phyloP scores from a whole-genome alignment of 2,888 invertebrate species.

The Argyresthia goedartella region DNA sequence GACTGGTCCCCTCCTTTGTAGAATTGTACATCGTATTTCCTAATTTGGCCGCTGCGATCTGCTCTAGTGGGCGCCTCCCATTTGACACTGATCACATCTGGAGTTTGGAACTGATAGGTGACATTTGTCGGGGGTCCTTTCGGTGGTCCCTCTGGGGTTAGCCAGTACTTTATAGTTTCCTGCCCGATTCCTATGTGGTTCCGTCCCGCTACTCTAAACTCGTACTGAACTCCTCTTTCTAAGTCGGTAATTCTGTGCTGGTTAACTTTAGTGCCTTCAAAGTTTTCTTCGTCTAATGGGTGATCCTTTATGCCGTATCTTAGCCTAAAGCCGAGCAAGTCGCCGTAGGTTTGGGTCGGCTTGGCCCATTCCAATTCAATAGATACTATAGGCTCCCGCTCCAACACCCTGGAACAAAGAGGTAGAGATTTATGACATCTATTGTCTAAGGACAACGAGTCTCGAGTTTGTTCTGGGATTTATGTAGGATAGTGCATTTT shows the following conservation, averaged over 20 bases:
- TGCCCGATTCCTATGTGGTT: constrained; percentile 96
- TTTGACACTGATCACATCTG: constrained; percentile 90
- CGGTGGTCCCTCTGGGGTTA: constrained; percentile 95
- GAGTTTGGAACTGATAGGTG: constrained; percentile 89
- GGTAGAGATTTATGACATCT: constrained; percentile 4
- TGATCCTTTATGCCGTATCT: constrained; percentile 90
- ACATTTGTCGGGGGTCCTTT: constrained; percentile 90
- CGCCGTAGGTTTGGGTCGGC: constrained; percentile 91
- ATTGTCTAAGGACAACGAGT: background rate
- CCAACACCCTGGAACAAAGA: constrained; percentile 76
- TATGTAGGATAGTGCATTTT: no score
- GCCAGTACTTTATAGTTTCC: constrained; percentile 90
- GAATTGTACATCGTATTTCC: constrained; percentile 93
- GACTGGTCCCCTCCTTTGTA: constrained; percentile 90
- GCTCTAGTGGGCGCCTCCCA: constrained; percentile 91
- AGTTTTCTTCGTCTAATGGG: constrained; percentile 77
- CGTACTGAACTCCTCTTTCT: constrained; percentile 95
- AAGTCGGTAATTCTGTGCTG: constrained; percentile 82
- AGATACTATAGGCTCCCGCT: constrained; percentile 88
- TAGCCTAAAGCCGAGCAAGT: constrained; percentile 87
- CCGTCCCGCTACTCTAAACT: constrained; percentile 95
- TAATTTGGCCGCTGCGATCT: constrained; percentile 94
- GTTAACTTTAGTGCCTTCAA: constrained; percentile 76
- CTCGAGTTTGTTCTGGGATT: background rate
- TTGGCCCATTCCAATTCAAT: constrained; percentile 94